A percentile compares a stretch with the other conserved stretches of the same genome.
phyloP scores from a whole-genome alignment of 2,797 vertebrate species.

The Pristis pectinata region DNA sequence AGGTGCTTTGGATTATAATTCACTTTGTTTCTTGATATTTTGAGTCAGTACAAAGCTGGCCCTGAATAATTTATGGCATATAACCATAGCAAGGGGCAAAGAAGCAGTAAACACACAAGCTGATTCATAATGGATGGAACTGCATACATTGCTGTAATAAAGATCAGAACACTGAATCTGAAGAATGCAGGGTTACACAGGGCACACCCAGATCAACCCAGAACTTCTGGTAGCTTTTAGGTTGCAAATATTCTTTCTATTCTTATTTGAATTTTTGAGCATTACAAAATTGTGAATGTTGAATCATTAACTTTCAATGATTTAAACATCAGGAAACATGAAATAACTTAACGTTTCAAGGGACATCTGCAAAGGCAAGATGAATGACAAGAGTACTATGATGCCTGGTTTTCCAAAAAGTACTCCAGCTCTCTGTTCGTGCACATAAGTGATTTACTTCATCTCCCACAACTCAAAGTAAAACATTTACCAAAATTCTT shows the following conservation, averaged over 20 bases:
- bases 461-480: neutral
- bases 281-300: neutral
- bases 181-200: neutral
- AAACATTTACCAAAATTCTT: neutral
- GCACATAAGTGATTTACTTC: neutral
- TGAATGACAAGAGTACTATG: neutral
- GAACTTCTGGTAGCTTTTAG: neutral
- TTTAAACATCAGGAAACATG: neutral
- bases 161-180: neutral
- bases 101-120: neutral
- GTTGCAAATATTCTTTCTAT: neutral
- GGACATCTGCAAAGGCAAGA: no score
- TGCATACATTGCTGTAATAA: neutral
- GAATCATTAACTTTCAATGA: neutral
- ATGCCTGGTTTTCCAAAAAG: neutral
- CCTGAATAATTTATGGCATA: neutral
- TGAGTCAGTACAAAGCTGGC: neutral
- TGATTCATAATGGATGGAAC: neutral
- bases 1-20: conserved; percentile 10
- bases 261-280: neutral
- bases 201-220: neutral
- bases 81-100: neutral
- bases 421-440: neutral
- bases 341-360: neutral
- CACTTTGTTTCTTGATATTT: conserved; percentile 10